Conservation (phyloP, 2,113 vertebrate genomes). For the Irena cyanogastra region DNA sequence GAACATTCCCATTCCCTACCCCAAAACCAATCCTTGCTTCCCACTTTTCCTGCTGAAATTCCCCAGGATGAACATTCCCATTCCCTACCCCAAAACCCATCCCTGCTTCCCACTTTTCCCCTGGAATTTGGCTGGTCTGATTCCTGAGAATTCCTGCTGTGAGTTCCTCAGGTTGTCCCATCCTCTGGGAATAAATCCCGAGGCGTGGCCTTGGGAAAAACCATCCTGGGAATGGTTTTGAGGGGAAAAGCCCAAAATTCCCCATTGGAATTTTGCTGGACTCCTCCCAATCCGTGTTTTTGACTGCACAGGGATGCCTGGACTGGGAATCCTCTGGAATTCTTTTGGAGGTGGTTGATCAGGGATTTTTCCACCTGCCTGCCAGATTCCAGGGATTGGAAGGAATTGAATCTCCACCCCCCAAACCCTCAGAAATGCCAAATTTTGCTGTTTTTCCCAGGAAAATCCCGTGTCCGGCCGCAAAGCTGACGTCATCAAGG, state of each 20-base stretch:
- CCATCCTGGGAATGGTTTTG: not conserved
- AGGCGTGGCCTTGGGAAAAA: not conserved
- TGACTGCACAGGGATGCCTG: not conserved
- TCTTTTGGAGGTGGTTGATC: accelerated
- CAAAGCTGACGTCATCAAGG: constrained; percentile 93
- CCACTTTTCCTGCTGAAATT: not conserved
- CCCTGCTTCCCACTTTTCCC: not conserved
- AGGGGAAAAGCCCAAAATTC: not conserved
- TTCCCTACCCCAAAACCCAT: not conserved
- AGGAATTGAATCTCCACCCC: accelerated
- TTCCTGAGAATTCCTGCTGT: not conserved
- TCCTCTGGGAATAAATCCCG: not conserved
- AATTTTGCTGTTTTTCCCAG: constrained; percentile 53
- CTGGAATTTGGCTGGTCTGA: accelerated
- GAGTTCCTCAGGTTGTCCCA: not conserved
- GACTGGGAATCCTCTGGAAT: not conserved
- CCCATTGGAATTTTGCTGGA: accelerated
- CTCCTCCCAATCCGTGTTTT: not conserved
- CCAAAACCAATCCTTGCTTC: not conserved
- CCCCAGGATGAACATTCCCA: not conserved
- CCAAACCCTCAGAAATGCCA: not conserved
- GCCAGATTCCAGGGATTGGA: accelerated
- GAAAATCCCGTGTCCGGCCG: constrained; percentile 87
- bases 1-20: not conserved
- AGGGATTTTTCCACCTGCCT: not conserved